Conservation (phyloP, 2,797 vertebrate species). For the Fundulus diaphanus region DNA sequence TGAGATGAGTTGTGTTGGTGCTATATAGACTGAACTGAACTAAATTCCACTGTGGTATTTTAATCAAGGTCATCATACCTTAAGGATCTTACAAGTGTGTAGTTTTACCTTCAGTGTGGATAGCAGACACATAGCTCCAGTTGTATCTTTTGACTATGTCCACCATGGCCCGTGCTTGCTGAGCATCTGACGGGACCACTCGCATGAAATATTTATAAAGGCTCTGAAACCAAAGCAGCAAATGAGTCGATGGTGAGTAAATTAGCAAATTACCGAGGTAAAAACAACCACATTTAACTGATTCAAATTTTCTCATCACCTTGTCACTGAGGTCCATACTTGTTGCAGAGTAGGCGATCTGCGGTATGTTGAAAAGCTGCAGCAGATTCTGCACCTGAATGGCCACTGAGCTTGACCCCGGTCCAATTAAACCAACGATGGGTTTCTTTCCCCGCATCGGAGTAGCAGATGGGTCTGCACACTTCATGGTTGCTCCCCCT, state of each 20-base stretch:
- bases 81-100: constrained; percentile 20
- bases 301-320: constrained; percentile 49
- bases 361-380: constrained; percentile 99
- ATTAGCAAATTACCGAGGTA: constrained; percentile 5
- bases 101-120: constrained; percentile 94
- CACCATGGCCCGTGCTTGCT: constrained; percentile 97
- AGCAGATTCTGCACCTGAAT: constrained; percentile 98
- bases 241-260: constrained; percentile 8
- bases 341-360: constrained; percentile 99
- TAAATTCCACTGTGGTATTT: neutral
- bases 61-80: neutral
- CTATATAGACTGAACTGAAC: too few species aligned
- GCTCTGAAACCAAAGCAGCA: constrained; percentile 59
- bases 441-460: constrained; percentile 92
- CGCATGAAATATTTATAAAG: constrained; percentile 92
- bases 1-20: too few species aligned
- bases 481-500: constrained; percentile 80
- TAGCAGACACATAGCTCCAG: constrained; percentile 98
- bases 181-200: constrained; percentile 97
- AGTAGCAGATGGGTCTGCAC: constrained; percentile 89
- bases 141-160: constrained; percentile 99
- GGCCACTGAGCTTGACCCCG: constrained; percentile 97
- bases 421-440: constrained; percentile 97
- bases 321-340: constrained; percentile 99
- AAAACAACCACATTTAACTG: constrained; percentile 13